These are phyloP conservation scores for Tetranychus truncatus DNA, from an alignment of 2,888 invertebrate genomes.

Conservation along the genomic window DNA sequence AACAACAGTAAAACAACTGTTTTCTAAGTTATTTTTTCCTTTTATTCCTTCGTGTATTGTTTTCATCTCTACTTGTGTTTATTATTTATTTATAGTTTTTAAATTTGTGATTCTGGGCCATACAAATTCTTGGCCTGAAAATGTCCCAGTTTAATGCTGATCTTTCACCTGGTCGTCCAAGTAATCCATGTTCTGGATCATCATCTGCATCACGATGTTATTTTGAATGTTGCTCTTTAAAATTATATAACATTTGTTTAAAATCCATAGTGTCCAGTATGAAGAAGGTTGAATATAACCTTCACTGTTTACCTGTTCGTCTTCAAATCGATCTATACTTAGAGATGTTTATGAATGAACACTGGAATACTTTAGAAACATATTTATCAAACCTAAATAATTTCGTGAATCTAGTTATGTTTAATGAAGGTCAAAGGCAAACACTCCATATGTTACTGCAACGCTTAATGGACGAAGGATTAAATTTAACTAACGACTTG, in stretches of 20 bases:
- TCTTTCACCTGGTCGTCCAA: too few relatives aligned
- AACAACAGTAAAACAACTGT: too few relatives aligned
- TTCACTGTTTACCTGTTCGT: slow-evolving; percentile 1
- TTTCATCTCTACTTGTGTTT: too few relatives aligned
- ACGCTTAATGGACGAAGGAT: slow-evolving; percentile 46
- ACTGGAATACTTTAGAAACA: neutral
- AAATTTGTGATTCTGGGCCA: too few relatives aligned
- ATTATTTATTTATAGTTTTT: too few relatives aligned
- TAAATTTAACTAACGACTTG: slow-evolving; percentile 39
- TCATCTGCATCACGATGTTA: too few relatives aligned
- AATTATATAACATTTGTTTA: neutral
- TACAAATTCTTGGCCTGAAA: too few relatives aligned
- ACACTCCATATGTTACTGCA: slow-evolving; percentile 50
- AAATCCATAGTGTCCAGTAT: neutral
- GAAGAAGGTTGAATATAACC: neutral
- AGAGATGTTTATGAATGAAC: neutral
- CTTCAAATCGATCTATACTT: neutral
- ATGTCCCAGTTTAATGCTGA: too few relatives aligned
- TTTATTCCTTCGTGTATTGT: too few relatives aligned
- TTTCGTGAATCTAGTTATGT: neutral
- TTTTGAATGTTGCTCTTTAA: too few relatives aligned
- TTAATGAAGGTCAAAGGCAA: neutral
- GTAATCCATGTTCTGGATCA: too few relatives aligned
- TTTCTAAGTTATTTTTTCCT: too few relatives aligned
- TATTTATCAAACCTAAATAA: neutral